Conservation (phyloP, 2,113 vertebrate genomes). For the Perca schrenkii region DNA sequence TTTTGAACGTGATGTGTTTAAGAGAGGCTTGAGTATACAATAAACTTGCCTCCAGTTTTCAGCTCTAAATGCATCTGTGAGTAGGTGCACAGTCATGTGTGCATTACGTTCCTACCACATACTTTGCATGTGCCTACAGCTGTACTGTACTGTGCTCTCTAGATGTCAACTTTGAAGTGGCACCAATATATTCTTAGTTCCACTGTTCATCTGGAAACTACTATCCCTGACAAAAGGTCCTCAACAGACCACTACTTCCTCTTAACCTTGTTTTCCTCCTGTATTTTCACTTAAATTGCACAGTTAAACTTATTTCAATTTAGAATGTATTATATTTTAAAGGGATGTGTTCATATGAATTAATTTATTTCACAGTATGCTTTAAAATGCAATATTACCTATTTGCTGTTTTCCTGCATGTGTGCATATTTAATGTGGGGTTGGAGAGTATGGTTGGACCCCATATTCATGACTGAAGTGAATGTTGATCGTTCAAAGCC, state of each 20-base stretch:
- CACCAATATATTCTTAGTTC: conserved; percentile 26
- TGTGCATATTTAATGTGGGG: conserved; percentile 45
- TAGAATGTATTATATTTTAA: conserved; percentile 76
- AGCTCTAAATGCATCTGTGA: conserved; percentile 56
- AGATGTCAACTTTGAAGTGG: conserved; percentile 50
- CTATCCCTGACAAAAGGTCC: conserved; percentile 74
- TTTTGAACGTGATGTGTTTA: conserved; percentile 48
- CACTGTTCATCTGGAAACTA: conserved; percentile 31
- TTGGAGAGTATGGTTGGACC: conserved; percentile 12
- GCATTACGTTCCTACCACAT: conserved; percentile 53
- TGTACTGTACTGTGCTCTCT: conserved; percentile 53
- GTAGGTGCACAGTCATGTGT: conserved; percentile 47
- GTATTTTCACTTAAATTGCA: conserved; percentile 67
- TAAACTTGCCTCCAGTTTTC: conserved; percentile 55
- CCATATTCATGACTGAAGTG: conserved; percentile 72
- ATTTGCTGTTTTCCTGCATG: conserved; percentile 53
- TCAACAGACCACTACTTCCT: conserved; percentile 63
- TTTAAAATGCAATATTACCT: conserved; percentile 67
- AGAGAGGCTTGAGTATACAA: conserved; percentile 33
- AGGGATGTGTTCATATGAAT: conserved; percentile 70
- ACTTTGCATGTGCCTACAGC: conserved; percentile 70
- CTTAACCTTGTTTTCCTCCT: conserved; percentile 27
- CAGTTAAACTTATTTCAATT: conserved; percentile 63
- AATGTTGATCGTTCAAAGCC: conserved; percentile 77
- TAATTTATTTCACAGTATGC: conserved; percentile 71